Base-by-base conservation (phyloP, 2,888 invertebrate genomes). In the Yponomeuta cagnagella region DNA sequence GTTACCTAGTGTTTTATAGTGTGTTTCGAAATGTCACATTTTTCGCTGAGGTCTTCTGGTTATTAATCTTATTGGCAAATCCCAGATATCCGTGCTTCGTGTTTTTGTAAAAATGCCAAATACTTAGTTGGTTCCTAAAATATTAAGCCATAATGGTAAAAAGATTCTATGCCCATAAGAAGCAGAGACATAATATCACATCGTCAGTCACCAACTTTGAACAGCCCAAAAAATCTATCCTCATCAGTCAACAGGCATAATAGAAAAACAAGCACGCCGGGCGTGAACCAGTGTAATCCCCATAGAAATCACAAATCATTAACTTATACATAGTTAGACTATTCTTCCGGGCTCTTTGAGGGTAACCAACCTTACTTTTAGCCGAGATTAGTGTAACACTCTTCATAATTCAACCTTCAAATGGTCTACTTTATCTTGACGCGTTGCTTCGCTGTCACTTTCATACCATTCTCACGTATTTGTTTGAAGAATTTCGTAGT, bases 221-320 rank as follows among this genome's bases (percentile, higher is more conserved):
- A 58, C 68, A 71, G 66, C 72, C 15, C 23, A 71, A 70, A 74
- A 71, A 73, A 76, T 73, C 73, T 71, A 58, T 76, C 73, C 73
- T 71, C 69, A 72, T 64, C 71, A 70, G 33, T 70, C 70, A 63
- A 68, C n/a, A 30, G 48, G 1, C 48, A 70, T 43, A 70, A 70
- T 70, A 70, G 68, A 73, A 72, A 73, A 68, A 74, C 72, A 74
- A 73, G 78, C 77, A 76, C 73, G 75, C 76, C 33, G 58, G 67
- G 10, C 65, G 12, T 43, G 63, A 77, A 72, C 74, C 79, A 79
- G 71, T 85, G 85, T 86, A 86, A 89, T 88, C 88, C 85, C 74
- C 76, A 79, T 80, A 81, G 80, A 86, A 84, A 85, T 84, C 82
- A 83, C 82, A 82, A 80, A 82, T 82, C 79, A 85, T 84, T 82